Base-by-base conservation (phyloP, 2,888 invertebrate species). In the Neocrepidodera transversa region DNA sequence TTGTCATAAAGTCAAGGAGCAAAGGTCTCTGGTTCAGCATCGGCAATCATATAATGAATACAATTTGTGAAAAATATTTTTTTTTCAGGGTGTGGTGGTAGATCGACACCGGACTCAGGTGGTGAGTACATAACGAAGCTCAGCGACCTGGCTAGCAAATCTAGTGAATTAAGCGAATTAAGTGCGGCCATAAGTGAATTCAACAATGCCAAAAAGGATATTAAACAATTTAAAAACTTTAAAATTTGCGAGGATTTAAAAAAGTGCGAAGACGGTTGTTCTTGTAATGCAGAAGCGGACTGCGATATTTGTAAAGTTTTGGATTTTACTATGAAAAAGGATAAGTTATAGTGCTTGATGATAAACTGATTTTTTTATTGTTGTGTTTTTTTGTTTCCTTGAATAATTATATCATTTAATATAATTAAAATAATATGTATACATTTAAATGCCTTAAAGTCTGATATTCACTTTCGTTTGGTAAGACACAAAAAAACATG, bases 221-320 rank as follows among this genome's bases (percentile, higher is more conserved):
- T 77, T 48, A 77, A 74, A 64, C 75, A 74, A 59, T 73, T 77
- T 42, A 78, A 77, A 61, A 78, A 77, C 60, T 78, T 79, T 61
- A 78, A 78, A 60, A 65, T 79, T 55, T 79, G 79, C 68, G 79
- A 79, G 63, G 78, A 79, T 64, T 60, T 79, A 59, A 78, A 79
- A 62, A 78, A 76, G 57, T 79, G 79, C 64, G 79, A 79, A 59
- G 79, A 76, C 7, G 74, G 76, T 30, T 79, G 79, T 68, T 77
- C 78, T 51, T 79, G 79, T 60, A 79, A 79, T 62, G 74, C 76
- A 1, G 78, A 79, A 58, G 71, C 78, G 7, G 79, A 78, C 62
- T 79, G 79, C 70, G 79, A 79, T 66, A 79, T 79, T 60, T 79
- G 79, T 60, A 78, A 76, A 68, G 79, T 79, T 54, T 72, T 79